Evolutionary conservation across 2,888 invertebrate species (phyloP), one percentile per base, ranked within the genome.

Genomic region (Carcina quercana): DNA sequence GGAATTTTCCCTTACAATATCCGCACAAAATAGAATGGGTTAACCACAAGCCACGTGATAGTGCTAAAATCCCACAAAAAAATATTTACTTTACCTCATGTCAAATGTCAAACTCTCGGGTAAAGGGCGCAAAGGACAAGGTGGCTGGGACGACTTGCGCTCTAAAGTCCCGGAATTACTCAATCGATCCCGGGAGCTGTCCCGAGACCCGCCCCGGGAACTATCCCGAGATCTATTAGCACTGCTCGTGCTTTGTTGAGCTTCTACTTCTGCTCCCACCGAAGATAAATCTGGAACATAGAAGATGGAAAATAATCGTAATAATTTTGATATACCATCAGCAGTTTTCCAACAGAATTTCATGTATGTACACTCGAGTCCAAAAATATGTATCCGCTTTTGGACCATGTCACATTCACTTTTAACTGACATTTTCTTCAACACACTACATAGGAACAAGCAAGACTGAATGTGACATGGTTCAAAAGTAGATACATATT

Each of bases 31-130:
- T n/a, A n/a, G n/a, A n/a, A n/a, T n/a, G n/a, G n/a, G n/a, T n/a
- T n/a, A n/a, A n/a, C n/a, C n/a, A n/a, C n/a, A n/a, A n/a, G n/a
- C n/a, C n/a, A n/a, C n/a, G n/a, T n/a, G n/a, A n/a, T n/a, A n/a
- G n/a, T n/a, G n/a, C n/a, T n/a, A n/a, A n/a, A n/a, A n/a, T 17
- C 7, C 17, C 7, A 17, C 5, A 17, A 5, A 5, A 17, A 17
- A 17, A 17, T 17, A 7, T 17, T 17, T 7, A 17, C 17, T 60
- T 61, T 64, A 93, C 94, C 89, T 89, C 85, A 97, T 93, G 74
- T 97, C 97, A 68, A 94, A 94, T 19, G 93, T 90, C 15, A 97
- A 84, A 8, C 94, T 94, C 50, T 93, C 91, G 0, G 96, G 95
- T 38, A 97, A 70, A 1, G 92, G 90, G 30, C 90, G 86, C 33